These are phyloP conservation scores for Rousettus madagascariensis DNA, from an alignment of 2,797 vertebrate genomes.

Conservation along the genomic window DNA sequence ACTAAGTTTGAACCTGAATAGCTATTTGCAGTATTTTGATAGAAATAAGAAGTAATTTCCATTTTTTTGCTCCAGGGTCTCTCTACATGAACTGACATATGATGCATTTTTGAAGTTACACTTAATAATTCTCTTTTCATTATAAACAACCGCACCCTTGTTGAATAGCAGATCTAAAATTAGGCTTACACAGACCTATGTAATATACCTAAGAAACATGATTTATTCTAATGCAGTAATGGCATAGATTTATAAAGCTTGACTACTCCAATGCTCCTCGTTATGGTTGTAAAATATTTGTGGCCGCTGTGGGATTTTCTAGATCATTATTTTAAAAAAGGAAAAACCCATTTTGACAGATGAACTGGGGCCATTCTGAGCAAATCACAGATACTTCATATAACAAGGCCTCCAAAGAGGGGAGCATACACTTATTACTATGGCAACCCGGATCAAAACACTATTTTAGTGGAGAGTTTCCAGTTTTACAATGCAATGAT, in stretches of 20 bases:
- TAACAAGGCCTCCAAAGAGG: constrained; percentile 99
- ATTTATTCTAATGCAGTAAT: constrained; percentile 92
- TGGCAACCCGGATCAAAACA: constrained; percentile 96
- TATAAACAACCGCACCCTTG: constrained; percentile 87
- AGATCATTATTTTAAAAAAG: constrained; percentile 99
- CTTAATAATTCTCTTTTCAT: constrained; percentile 89
- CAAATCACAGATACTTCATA: constrained; percentile 95
- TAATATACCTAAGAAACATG: constrained; percentile 86
- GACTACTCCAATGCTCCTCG: constrained; percentile 87
- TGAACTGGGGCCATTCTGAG: constrained; percentile 94
- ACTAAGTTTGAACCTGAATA: constrained; percentile 84
- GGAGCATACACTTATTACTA: constrained; percentile 95
- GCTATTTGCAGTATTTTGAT: constrained; percentile 85
- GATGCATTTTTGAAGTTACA: constrained; percentile 89
- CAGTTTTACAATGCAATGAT: constrained; percentile 97
- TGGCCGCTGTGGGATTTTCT: constrained; percentile 92
- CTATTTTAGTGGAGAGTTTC: constrained; percentile 95
- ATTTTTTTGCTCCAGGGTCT: constrained; percentile 85
- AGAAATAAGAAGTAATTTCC: constrained; percentile 85
- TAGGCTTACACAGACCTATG: constrained; percentile 85
- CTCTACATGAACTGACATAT: constrained; percentile 86
- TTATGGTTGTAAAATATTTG: constrained; percentile 91
- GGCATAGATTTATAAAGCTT: constrained; percentile 89
- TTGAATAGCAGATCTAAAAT: constrained; percentile 85
- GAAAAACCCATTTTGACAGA: constrained; percentile 99